These are phyloP conservation scores for Laothoe populi DNA, from an alignment of 2,888 invertebrate species.

Conservation along the genomic window DNA sequence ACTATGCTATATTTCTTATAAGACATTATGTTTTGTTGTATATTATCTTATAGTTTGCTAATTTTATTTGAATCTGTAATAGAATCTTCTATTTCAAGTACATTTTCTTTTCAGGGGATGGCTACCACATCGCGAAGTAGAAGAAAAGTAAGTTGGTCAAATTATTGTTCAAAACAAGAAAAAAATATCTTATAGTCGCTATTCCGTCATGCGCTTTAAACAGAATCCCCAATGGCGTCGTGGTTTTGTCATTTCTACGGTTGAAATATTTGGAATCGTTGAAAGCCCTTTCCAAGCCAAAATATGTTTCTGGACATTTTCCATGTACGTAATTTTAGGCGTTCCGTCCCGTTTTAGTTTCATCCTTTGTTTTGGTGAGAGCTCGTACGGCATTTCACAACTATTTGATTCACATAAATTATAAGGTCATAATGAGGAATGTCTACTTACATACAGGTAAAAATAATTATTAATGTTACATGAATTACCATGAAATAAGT, in stretches of 20 bases:
- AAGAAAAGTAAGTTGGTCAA: slow-evolving; percentile 25
- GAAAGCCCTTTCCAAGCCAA: slow-evolving; percentile 46
- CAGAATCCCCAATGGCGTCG: background rate
- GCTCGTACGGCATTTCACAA: slow-evolving; percentile 12
- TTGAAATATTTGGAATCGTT: slow-evolving; percentile 61
- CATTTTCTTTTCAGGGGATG: slow-evolving; percentile 72
- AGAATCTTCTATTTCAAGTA: background rate
- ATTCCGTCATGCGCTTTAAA: background rate
- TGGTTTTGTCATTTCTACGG: slow-evolving; percentile 27
- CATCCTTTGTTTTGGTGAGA: slow-evolving; percentile 39
- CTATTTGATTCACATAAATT: background rate
- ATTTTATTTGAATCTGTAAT: slow-evolving; percentile 33
- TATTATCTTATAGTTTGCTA: background rate
- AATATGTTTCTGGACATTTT: slow-evolving; percentile 51
- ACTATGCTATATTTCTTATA: background rate
- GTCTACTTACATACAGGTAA: background rate
- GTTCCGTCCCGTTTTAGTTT: slow-evolving; percentile 42
- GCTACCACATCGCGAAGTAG: slow-evolving; percentile 71
- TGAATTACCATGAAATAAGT: background rate
- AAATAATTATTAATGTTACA: background rate
- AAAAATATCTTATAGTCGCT: background rate
- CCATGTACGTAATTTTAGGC: slow-evolving; percentile 54
- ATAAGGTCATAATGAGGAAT: background rate
- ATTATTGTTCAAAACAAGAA: background rate
- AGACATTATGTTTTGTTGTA: background rate